Base-by-base conservation (phyloP, 2,113 vertebrate genomes). In the Kryptolebias marmoratus region DNA sequence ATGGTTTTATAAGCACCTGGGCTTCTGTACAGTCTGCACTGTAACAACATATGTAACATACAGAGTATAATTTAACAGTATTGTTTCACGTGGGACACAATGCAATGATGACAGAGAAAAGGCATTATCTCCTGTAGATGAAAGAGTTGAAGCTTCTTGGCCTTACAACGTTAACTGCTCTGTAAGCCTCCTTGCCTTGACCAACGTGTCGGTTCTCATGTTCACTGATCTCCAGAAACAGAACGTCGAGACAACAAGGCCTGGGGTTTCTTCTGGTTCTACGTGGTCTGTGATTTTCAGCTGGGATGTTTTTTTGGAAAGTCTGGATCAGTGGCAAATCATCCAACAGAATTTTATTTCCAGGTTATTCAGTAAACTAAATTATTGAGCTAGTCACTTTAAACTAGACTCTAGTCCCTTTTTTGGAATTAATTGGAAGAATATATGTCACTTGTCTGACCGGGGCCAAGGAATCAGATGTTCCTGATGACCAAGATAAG, bases 1-100 rank as follows among this genome's bases (percentile, higher is more conserved):
- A 64, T 78, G 54, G 67, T 55, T 75, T 42, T 64, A 55, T 31
- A 72, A 83, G 59, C 81, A 79, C 14, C 71, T 71, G 68, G 68
- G 68, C 68, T 78, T 80, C 76, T 92, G 86, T 87, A 83, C 81
- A 85, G 73, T 75, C 66, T 49, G 47, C 44, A 73, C 66, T 79
- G 60, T 80, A 62, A 76, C 57, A 56, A 76, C 45, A 82, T 72
- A 86, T 73, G 18, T 80, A 83, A 82, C 58, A 36, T 59, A 67
- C 74, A 73, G 73, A 88, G 71, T 83, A 56, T 77, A 70, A 70
- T 89, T 87, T 77, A 79, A 83, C 68, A 74, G 78, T 79, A 81
- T 82, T 87, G 67, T 82, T 88, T 92, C 58, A 72, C 57, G 63
- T 45, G 83, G 87, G 87, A 87, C 86, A 81, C 71, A 81, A 91